These are phyloP conservation scores for Electrophaes corylata DNA, from an alignment of 2,888 invertebrate species.

Conservation along the genomic window DNA sequence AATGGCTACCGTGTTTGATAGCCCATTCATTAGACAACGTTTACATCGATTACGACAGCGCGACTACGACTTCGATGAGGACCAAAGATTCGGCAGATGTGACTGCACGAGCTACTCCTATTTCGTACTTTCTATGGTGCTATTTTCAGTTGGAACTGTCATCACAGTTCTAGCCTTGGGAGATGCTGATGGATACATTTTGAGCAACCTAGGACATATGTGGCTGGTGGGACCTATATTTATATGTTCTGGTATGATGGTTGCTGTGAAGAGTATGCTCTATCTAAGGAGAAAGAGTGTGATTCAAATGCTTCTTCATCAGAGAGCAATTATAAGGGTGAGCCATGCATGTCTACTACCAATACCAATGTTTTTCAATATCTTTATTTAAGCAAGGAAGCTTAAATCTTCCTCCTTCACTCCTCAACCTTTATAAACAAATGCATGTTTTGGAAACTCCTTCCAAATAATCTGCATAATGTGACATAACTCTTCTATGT, in stretches of 20 bases:
- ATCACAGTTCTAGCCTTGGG: constrained; percentile 86
- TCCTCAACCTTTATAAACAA: no score
- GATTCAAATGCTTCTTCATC: constrained; percentile 86
- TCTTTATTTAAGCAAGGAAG: no score
- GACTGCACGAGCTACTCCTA: constrained; percentile 88
- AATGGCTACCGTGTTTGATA: constrained; percentile 87
- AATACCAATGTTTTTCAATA: not conserved
- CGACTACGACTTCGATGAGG: constrained; percentile 85
- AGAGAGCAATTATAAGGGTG: constrained; percentile 86
- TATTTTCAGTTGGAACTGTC: constrained; percentile 86
- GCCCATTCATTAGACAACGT: constrained; percentile 85
- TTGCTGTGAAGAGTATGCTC: constrained; percentile 87
- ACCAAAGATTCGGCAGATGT: constrained; percentile 85
- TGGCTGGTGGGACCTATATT: constrained; percentile 88
- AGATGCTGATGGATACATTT: constrained; percentile 85
- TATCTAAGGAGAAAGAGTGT: constrained; percentile 87
- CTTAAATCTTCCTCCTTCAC: no score
- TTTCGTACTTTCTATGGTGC: constrained; percentile 85
- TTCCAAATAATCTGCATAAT: no score
- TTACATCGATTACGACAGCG: constrained; percentile 84
- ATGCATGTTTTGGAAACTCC: no score
- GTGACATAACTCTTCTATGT: no score
- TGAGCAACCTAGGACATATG: constrained; percentile 86
- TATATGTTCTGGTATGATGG: constrained; percentile 88
- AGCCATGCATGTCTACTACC: constrained; percentile 46